phyloP scores from a whole-genome alignment of 2,888 invertebrate genomes.

The Brachypalpus laphriformis region DNA sequence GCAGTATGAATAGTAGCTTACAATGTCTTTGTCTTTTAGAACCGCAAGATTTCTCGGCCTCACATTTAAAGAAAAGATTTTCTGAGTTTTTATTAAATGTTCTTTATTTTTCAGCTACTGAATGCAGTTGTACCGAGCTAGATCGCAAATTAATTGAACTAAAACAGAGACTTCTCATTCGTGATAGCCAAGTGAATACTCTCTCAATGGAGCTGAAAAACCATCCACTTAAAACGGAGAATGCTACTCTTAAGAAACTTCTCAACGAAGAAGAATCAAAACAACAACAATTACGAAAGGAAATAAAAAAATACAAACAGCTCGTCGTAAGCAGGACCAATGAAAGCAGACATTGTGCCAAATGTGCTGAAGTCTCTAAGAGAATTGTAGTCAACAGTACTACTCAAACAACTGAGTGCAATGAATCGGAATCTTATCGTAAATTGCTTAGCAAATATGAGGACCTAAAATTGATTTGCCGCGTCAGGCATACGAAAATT shows the following conservation, averaged over 20 bases:
- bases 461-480: slow-evolving; percentile 78
- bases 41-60: too few species aligned
- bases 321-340: slow-evolving; percentile 74
- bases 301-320: slow-evolving; percentile 78
- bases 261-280: slow-evolving; percentile 79
- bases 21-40: too few species aligned
- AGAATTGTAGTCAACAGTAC: slow-evolving; percentile 29
- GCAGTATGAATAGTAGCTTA: too few species aligned
- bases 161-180: slow-evolving; percentile 78
- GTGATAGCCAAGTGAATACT: slow-evolving; percentile 79
- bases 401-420: slow-evolving; percentile 60
- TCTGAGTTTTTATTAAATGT: background rate
- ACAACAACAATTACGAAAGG: slow-evolving; percentile 75
- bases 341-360: slow-evolving; percentile 58
- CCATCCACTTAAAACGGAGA: slow-evolving; percentile 80
- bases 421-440: slow-evolving; percentile 65
- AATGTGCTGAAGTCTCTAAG: slow-evolving; percentile 36
- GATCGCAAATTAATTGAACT: slow-evolving; percentile 78
- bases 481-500: slow-evolving; percentile 77
- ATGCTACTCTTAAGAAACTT: slow-evolving; percentile 77
- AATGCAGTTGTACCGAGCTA: slow-evolving; percentile 75
- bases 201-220: slow-evolving; percentile 78
- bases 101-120: slow-evolving; percentile 18
- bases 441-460: slow-evolving; percentile 77
- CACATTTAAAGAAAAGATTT: too few species aligned